These are phyloP conservation scores for Lucilia sericata DNA, from an alignment of 1,140 invertebrate genomes.

Conservation along the genomic window DNA sequence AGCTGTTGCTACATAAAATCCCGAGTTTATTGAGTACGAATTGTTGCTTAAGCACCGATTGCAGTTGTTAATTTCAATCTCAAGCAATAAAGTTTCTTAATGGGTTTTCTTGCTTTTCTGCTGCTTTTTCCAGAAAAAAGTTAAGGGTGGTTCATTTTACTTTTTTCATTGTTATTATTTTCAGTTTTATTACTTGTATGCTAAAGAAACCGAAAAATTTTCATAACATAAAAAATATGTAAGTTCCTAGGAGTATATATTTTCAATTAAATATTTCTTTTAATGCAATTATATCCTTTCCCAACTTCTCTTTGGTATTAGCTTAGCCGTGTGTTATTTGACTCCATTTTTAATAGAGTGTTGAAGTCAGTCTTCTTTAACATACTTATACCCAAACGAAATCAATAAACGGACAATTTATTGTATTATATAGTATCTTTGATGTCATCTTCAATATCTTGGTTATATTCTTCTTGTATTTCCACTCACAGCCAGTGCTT, in stretches of 20 bases:
- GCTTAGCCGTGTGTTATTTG: not conserved
- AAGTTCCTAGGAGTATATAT: not conserved
- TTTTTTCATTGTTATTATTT: too few species aligned
- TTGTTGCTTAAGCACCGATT: not conserved
- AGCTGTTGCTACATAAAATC: not conserved
- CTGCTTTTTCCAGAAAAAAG: not conserved
- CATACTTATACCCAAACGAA: not conserved
- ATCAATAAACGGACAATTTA: conserved; percentile 1
- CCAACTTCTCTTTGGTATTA: not conserved
- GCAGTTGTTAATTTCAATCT: conserved; percentile 2
- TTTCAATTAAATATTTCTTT: not conserved
- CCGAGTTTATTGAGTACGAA: not conserved
- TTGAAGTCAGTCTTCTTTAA: not conserved
- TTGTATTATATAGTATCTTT: not conserved
- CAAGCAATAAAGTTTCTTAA: not conserved
- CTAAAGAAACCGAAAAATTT: too few species aligned
- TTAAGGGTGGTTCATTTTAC: not conserved
- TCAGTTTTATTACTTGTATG: not conserved
- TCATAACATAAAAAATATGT: too few species aligned
- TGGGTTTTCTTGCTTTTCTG: not conserved
- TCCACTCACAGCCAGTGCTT: not conserved
- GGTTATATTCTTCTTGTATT: not conserved
- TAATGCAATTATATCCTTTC: not conserved
- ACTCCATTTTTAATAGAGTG: not conserved
- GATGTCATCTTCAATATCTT: not conserved